Evolutionary conservation across 2,888 invertebrate genomes (phyloP), one percentile per base, ranked within the genome.

Genomic region (Xylocampa areola): DNA sequence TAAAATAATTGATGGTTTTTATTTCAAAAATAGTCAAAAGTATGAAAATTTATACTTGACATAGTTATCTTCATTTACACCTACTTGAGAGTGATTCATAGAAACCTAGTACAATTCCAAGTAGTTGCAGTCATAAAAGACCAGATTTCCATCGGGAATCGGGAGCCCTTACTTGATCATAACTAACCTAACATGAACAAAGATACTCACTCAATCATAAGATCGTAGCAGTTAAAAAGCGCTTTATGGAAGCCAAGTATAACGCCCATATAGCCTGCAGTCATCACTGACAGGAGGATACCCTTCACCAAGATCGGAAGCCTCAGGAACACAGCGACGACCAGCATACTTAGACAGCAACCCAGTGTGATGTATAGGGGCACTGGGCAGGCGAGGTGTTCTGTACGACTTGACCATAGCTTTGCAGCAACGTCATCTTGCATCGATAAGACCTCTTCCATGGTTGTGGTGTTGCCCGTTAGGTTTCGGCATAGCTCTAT

Each of bases 291-390:
- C 47, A 98, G 94, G 17, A 98, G 94, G 41, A 96, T 91, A 5
- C 97, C 96, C 90, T 98, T 98, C 64, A 98, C 95, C 66, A 97
- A 89, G 69, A 98, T 97, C 6, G 98, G 97, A 45, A 98, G 94
- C 63, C 95, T 94, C 44, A 98, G 94, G 89, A 98, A 98, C 57
- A 98, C 96, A 0, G 98, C 97, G 21, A 98, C 97, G 0, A 97
- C 96, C 54, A 98, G 94, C 90, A 97, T 97, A 47, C 97, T 97
- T 70, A 98, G 94, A 48, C 97, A 96, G 77, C 98, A 97, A 8
- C 97, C 97, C 10, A 98, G 90, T 4, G 97, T 96, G 33, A 98
- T 96, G 88, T 98, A 98, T 55, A 98, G 96, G 0, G 98, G 98
- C 50, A 98, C 91, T 0, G 97, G 97, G 79, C 98, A 98, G 13